These are phyloP conservation scores for Chauna torquata DNA, from an alignment of 2,113 vertebrate species.

Conservation along the genomic window DNA sequence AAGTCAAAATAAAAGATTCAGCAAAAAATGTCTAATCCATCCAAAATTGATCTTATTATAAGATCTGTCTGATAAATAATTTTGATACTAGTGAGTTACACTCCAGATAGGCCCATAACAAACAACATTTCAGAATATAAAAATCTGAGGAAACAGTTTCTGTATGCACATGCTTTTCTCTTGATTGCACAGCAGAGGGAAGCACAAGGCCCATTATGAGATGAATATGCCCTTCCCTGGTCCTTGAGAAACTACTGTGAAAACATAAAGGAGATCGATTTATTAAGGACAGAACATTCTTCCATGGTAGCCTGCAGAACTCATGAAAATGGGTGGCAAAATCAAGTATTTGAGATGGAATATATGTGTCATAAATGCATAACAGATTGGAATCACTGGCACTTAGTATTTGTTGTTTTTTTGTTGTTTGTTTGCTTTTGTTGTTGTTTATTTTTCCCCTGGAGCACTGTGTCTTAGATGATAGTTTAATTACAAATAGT, in stretches of 20 bases:
- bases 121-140: background rate
- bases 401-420: background rate
- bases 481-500: background rate
- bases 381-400: background rate
- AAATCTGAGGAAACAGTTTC: no score
- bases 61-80: no score
- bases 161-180: background rate
- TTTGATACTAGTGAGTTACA: background rate
- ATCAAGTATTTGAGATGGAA: background rate
- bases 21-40: background rate
- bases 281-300: background rate
- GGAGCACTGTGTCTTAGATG: no score
- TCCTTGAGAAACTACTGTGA: background rate
- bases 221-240: background rate
- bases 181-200: background rate
- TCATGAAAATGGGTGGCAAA: background rate
- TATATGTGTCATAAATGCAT: background rate
- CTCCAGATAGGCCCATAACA: background rate
- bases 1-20: background rate
- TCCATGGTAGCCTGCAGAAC: rapidly evolving
- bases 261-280: background rate
- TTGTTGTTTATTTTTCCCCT: background rate
- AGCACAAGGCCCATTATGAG: background rate
- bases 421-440: background rate
- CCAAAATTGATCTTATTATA: background rate